These are phyloP conservation scores for Nannoperca australis DNA, from an alignment of 2,797 vertebrate genomes.

Conservation along the genomic window DNA sequence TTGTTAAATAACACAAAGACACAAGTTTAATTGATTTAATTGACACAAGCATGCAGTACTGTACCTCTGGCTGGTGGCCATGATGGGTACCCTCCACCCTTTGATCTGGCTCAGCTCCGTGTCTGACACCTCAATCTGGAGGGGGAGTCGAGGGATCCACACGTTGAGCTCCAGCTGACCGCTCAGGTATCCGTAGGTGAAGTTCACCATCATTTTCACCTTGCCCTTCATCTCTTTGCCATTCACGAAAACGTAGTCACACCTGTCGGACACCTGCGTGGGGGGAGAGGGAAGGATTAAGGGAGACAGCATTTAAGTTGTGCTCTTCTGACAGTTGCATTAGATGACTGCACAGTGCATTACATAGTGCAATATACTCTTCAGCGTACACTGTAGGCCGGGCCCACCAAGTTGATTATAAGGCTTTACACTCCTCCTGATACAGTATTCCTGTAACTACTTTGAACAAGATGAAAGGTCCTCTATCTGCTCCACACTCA, in stretches of 20 bases:
- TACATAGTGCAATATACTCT: conserved; percentile 42
- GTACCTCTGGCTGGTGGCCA: conserved; percentile 89
- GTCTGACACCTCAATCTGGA: conserved; percentile 95
- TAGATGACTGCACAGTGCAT: conserved; percentile 51
- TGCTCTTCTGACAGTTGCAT: conserved; percentile 40
- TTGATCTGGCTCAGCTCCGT: conserved; percentile 95
- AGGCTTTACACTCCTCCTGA: conserved; percentile 62
- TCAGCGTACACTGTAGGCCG: conserved; percentile 15
- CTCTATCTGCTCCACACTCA: conserved; percentile 53
- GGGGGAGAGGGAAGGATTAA: conserved; percentile 58
- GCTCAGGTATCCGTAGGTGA: conserved; percentile 92
- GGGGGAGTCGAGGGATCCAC: conserved; percentile 92
- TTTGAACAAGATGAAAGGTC: conserved; percentile 79
- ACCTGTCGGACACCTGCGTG: conserved; percentile 93
- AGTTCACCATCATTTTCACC: conserved; percentile 89
- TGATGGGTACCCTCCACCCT: conserved; percentile 92
- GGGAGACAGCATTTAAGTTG: conserved; percentile 29
- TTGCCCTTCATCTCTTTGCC: conserved; percentile 95
- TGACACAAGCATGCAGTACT: background rate
- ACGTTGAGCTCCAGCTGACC: conserved; percentile 90
- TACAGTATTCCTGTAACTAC: conserved; percentile 59
- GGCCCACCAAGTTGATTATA: conserved; percentile 60
- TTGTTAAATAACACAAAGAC: background rate
- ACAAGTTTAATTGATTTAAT: background rate
- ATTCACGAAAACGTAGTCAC: conserved; percentile 94